Evolutionary conservation across 1,140 invertebrate genomes (phyloP), one percentile per base, ranked within the genome.

Genomic region (Adelges cooleyi): DNA sequence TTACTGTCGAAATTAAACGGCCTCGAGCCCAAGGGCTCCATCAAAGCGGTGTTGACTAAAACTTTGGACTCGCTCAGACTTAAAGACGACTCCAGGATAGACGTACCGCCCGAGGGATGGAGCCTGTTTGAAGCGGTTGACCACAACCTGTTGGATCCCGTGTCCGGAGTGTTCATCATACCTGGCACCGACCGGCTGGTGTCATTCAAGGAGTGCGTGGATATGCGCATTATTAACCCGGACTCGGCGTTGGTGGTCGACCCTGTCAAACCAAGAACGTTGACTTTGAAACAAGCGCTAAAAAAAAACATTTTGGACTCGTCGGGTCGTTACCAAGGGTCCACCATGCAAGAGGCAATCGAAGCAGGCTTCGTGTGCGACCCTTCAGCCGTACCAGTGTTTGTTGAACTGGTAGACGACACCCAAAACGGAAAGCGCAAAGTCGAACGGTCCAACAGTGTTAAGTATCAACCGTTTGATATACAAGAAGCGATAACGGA

Each of bases 201-300:
- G 4, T 87, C 89, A 66, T 86, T 98, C 69, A 82, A 90, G 75
- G 90, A 95, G 75, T 93, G 92, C 70, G 77, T 95, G 29, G 84
- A 85, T 69, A 77, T 91, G 50, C 84, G 87, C 71, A 86, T 95
- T 11, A 88, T 97, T 44, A 86, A 93, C 75, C 82, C 86, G 3
- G 77, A 83, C 62, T 92, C 90, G 2, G 87, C 87, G 23, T 72
- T 81, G 23, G 88, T 92, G 9, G 75, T 90, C 65, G 89, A 94
- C 74, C 81, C 84, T 0, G 82, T 78, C 67, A 84, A 82, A 48
- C 80, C 82, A 53, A 80, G 84, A 70, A 82, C 84, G 72, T 77
- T 91, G 48, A 81, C 85, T 25, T 74, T 95, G 22, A 74, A 81
- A 44, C 81, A 85, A 73, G 89, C 86, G 65, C 77, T 92, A 67